Conservation (phyloP, 2,888 invertebrate genomes). For the Erannis defoliaria region DNA sequence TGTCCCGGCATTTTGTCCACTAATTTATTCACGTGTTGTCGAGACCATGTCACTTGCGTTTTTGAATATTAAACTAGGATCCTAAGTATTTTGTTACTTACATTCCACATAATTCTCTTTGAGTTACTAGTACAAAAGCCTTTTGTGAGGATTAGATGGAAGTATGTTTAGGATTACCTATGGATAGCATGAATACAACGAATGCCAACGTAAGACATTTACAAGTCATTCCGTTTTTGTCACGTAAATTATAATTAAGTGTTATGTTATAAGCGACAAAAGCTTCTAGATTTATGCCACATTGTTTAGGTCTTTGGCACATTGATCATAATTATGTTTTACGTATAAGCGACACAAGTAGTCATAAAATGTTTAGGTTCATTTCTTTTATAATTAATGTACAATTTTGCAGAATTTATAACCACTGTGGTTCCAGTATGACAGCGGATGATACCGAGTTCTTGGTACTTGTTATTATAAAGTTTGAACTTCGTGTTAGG, state of each 20-base stretch:
- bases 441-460: too few relatives aligned
- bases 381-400: too few relatives aligned
- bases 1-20: conserved; percentile 8
- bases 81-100: conserved; percentile 37
- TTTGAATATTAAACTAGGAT: conserved; percentile 25
- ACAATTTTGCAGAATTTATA: too few relatives aligned
- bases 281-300: background rate
- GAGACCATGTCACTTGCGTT: conserved; percentile 11
- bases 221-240: background rate
- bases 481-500: too few relatives aligned
- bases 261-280: background rate
- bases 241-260: background rate
- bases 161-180: background rate
- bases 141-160: background rate
- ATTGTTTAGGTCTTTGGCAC: background rate
- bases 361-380: background rate
- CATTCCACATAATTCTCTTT: conserved; percentile 40
- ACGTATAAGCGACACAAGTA: background rate
- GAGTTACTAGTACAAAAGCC: conserved; percentile 15
- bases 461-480: too few relatives aligned
- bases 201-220: background rate
- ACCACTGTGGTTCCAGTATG: too few relatives aligned
- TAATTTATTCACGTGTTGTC: conserved; percentile 20
- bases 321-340: background rate
- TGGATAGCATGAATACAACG: too few relatives aligned